Conservation (phyloP, 2,113 vertebrate species). For the Gymnobelideus leadbeateri region DNA sequence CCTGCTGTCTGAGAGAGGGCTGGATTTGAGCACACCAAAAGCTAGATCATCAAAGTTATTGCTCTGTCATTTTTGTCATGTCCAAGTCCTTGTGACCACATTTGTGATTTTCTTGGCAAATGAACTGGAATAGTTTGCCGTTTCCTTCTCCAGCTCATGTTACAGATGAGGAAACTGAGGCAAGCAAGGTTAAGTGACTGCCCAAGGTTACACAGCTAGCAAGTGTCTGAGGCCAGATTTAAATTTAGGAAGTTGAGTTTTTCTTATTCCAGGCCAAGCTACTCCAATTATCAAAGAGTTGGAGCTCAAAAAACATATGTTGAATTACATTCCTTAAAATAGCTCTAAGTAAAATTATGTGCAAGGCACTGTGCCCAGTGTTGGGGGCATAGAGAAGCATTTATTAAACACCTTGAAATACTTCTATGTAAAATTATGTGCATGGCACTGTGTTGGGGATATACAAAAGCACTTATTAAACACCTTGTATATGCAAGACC, state of each 20-base stretch:
- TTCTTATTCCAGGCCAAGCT: not conserved
- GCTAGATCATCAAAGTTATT: not conserved
- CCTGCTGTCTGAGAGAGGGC: not conserved
- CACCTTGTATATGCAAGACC: not conserved
- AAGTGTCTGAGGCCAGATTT: not conserved
- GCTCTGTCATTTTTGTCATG: not conserved
- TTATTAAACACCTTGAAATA: not conserved
- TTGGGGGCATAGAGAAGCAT: not conserved
- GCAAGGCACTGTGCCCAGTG: not conserved
- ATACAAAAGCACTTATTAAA: not conserved
- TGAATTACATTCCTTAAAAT: not conserved
- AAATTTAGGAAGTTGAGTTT: not conserved
- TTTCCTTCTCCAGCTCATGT: not conserved
- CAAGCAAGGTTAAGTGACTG: not conserved
- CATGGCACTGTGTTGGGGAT: no score
- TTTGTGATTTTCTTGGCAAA: not conserved
- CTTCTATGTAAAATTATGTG: no score
- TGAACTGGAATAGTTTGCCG: not conserved
- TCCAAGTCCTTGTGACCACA: not conserved
- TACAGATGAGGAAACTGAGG: not conserved
- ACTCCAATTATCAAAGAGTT: not conserved
- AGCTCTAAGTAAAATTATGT: not conserved
- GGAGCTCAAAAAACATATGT: not conserved
- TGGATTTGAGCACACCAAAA: not conserved
- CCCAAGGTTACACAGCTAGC: not conserved